These are phyloP conservation scores for Anniella stebbinsi DNA, from an alignment of 2,797 vertebrate species.

Conservation along the genomic window DNA sequence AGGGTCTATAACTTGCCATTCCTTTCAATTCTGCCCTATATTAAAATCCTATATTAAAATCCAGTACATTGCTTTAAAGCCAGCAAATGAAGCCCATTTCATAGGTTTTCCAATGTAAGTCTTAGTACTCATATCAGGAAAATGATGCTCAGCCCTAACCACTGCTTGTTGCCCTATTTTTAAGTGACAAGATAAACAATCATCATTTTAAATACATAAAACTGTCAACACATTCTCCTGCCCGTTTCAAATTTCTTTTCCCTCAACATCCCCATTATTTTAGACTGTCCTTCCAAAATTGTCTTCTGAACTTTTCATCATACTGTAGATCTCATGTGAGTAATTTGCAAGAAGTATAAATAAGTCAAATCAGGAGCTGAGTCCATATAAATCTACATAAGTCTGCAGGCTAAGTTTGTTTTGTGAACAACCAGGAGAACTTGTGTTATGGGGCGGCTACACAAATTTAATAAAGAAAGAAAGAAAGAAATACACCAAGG, in stretches of 20 bases:
- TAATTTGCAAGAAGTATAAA: not conserved
- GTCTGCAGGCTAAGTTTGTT: not conserved
- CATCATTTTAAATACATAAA: not conserved
- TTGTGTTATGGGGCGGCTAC: not conserved
- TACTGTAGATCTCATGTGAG: not conserved
- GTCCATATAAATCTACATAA: not conserved
- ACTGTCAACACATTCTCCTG: not conserved
- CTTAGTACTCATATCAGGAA: not conserved
- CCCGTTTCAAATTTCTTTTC: not conserved
- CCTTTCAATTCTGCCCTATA: not conserved
- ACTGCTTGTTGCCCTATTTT: not conserved
- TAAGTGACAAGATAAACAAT: not conserved
- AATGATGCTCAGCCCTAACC: not conserved
- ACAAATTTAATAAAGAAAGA: not conserved
- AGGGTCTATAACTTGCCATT: not conserved
- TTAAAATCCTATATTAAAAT: not conserved
- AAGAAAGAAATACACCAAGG: not conserved
- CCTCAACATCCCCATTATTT: not conserved
- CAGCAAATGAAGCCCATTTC: not conserved
- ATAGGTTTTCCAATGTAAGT: not conserved
- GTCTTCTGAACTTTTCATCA: not conserved
- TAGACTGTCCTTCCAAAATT: not conserved
- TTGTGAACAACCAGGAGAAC: not conserved
- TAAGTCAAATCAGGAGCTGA: not conserved
- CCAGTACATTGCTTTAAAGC: not conserved